Conservation (phyloP, 1,140 invertebrate species). For the Drosophila oshimai region DNA sequence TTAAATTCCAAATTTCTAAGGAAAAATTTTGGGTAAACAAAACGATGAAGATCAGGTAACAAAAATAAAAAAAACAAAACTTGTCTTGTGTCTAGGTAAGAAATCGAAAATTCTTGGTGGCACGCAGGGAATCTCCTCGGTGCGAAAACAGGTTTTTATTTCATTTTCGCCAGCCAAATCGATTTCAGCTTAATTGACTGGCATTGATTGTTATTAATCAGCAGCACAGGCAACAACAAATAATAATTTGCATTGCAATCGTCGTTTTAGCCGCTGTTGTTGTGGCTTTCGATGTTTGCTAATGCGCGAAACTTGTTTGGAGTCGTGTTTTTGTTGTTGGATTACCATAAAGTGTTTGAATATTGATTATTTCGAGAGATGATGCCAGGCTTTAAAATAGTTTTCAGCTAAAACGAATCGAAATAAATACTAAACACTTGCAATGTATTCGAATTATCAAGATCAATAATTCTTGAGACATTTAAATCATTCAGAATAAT, state of each 20-base stretch:
- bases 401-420: not conserved
- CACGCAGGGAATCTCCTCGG: conserved; percentile 2
- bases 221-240: conserved; percentile 12
- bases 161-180: conserved; percentile 21
- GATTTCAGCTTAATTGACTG: conserved; percentile 56
- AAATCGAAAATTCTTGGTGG: not conserved
- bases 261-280: conserved; percentile 21
- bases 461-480: not conserved
- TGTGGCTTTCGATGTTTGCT: not conserved
- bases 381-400: conserved; percentile 42
- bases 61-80: not conserved
- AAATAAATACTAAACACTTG: not conserved
- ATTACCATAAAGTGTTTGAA: conserved; percentile 9
- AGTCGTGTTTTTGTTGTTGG: conserved; percentile 33
- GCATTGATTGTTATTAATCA: conserved; percentile 72
- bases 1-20: not conserved
- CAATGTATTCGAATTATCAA: not conserved
- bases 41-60: conserved; percentile 3
- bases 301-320: conserved; percentile 66
- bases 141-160: conserved; percentile 32
- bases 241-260: conserved; percentile 45
- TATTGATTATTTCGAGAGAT: conserved; percentile 72
- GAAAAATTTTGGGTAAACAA: not conserved
- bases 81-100: conserved; percentile 5
- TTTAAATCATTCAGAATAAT: no score